Evolutionary conservation across 2,113 vertebrate genomes (phyloP), one percentile per base, ranked within the genome.

Genomic region (Anoplopoma fimbria): DNA sequence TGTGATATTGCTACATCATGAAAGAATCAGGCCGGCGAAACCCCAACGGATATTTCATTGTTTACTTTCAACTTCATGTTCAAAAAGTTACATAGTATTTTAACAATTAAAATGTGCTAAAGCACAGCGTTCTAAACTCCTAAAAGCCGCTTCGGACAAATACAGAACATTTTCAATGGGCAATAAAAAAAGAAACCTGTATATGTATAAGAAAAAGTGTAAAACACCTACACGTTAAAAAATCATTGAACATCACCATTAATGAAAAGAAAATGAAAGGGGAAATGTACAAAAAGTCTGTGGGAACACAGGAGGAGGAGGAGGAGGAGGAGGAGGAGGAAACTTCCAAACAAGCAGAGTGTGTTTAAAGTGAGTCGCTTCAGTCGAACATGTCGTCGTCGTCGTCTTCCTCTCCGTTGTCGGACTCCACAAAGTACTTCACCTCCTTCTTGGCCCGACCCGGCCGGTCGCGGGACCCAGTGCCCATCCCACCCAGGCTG

Each of bases 221-320:
- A 97, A 97, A 99, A 98, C 97, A 97, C 95, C 96, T 97, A 99
- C 97, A 97, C 97, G 94, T 96, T 97, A 58, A 98, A 97, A 99
- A 99, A 97, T 96, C 95, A 97, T 97, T 96, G 89, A 97, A 97
- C 97, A 92, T 97, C 95, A 97, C 98, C 96, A 97, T 95, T 96
- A 98, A 97, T 96, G 95, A 94, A 96, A 93, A 88, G 21, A 96
- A 97, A 97, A 97, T 94, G 94, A 96, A 96, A 95, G 93, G 95
- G 93, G 94, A 96, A 97, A 99, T 98, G 97, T 99, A 99, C 97
- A 99, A 99, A n/a, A 99, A 97, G 96, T 98, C 94, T 96, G 96
- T 95, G 86, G 87, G 96, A 96, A 96, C 94, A 73, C 94, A 95
- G 94, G 92, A 96, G 61, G 94, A 93, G 95, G 74, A 71, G 74